Evolutionary conservation across 1,140 invertebrate genomes (phyloP), one percentile per base, ranked within the genome.

Genomic region (Pseudobourletiella spinata): DNA sequence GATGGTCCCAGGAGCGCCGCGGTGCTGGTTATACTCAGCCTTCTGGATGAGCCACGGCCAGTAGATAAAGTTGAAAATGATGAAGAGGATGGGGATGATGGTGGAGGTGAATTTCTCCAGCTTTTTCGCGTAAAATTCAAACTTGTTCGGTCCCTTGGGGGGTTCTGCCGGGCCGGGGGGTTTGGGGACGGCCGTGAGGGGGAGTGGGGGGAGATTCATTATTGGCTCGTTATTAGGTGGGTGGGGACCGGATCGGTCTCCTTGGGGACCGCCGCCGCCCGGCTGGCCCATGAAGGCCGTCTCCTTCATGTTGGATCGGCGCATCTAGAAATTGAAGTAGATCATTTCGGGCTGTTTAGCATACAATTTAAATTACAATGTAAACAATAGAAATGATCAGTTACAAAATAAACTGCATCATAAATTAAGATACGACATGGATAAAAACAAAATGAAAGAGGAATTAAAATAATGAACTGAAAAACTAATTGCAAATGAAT

Each of bases 21-120:
- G 26, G 25, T 59, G 43, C 24, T 46, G 30, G 25, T 61, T 54
- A 25, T 66, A 66, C 20, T 66, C 44, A 3, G 64, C 64, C 35
- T 54, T 61, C 54, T 62, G 35, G 50, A 66, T 66, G 14, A 69
- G 57, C 68, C 68, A 69, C 15, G 68, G 68, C 68, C 68, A 69
- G 39, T 69, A 69, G 30, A 69, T 62, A 29, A 66, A 66, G 52
- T 66, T 64, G 54, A 69, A 69, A n/a, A 64, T 32, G 22, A 66
- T 42, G 43, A 66, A 69, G 3, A 66, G 54, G 16, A 54, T 43
- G 3, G 67, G 67, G 50, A 69, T 66, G 11, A 66, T 59, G 24
- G 61, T 55, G 3, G 67, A 69, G 2, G 67, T 64, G 43, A 64
- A 65, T 20, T 59, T 59, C 54, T 69, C 67, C 24, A 69, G 55